Evolutionary conservation across 2,888 invertebrate species (phyloP), one percentile per base, ranked within the genome.

Genomic region (Tetranychus truncatus): DNA sequence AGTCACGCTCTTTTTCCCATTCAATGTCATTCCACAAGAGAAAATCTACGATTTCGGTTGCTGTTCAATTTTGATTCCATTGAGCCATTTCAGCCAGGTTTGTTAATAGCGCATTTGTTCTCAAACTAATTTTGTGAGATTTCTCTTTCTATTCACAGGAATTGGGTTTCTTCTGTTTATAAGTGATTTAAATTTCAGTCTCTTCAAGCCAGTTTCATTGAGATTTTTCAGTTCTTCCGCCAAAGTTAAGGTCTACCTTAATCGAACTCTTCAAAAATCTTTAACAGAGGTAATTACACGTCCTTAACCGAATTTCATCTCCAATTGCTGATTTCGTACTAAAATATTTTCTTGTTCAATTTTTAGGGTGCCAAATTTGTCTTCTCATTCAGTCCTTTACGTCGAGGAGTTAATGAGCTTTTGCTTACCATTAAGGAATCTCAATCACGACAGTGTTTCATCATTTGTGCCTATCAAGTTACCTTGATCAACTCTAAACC

Each of bases 1-100:
- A 76, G 80, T 71, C 80, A 81, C 73, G 79, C 81, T 45, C 78
- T 82, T 74, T 83, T 83, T 77, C 81, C 82, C 4, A 78, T 82
- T 15, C 83, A 83, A 78, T 81, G 82, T 78, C 81, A 82, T 77
- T 80, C 82, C 4, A 76, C 82, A 24, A 80, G 80, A 76, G 83
- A 83, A 77, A 46, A 20, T 69, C n/a, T 72, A 15, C 65, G 6
- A 11, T 75, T 75, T 67, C n/a, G 66, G 8, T 72, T 72, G 15
- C 11, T 24, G 11, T 72, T 75, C 45, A 66, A 71, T 21, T 75
- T 72, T 45, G 66, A 72, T 72, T 15, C n/a, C 21, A 20, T 20
- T 15, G 24, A 65, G 76, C 80, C 80, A n/a, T 79, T 77, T 73
- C 78, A 78, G 72, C 78, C 79, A 77, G 81, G 81, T 81, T 73